Evolutionary conservation across 2,113 vertebrate genomes (phyloP).

Genomic region (Centropus bengalensis): DNA sequence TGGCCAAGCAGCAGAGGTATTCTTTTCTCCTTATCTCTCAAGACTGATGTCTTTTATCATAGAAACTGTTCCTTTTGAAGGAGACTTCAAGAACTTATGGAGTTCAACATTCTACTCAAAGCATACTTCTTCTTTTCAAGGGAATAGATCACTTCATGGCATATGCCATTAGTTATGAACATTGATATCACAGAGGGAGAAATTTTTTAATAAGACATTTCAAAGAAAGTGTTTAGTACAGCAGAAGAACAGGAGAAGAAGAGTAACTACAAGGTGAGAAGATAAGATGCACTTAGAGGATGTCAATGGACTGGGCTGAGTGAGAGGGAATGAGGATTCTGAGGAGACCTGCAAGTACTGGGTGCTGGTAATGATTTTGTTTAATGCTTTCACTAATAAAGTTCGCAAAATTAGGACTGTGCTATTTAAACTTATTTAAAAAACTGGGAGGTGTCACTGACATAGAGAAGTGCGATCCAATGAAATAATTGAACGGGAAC

Average conservation of each 20-base stretch:
- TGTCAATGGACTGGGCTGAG: background rate
- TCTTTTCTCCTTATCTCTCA: background rate
- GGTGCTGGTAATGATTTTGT: background rate
- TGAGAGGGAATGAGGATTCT: background rate
- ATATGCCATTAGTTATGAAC: background rate
- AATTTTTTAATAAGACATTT: background rate
- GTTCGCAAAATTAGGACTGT: background rate
- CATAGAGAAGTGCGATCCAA: background rate
- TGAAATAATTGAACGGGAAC: background rate
- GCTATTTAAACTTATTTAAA: background rate
- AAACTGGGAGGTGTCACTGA: background rate
- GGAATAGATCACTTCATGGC: background rate
- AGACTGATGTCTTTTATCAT: background rate
- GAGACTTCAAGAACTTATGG: background rate
- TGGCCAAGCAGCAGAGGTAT: background rate
- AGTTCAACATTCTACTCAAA: background rate
- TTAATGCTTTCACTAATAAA: slow-evolving; percentile 11
- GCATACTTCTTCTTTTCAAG: background rate
- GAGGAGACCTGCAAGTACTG: background rate
- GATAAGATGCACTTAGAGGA: background rate
- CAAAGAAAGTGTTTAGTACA: background rate
- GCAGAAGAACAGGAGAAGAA: background rate
- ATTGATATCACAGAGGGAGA: background rate
- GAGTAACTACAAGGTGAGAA: background rate
- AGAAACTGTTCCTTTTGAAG: background rate